Percentiles rank a stretch among this genome's conserved stretches.
Evolutionary conservation across 2,888 invertebrate species (phyloP).

Genomic region (Seira ritae): DNA sequence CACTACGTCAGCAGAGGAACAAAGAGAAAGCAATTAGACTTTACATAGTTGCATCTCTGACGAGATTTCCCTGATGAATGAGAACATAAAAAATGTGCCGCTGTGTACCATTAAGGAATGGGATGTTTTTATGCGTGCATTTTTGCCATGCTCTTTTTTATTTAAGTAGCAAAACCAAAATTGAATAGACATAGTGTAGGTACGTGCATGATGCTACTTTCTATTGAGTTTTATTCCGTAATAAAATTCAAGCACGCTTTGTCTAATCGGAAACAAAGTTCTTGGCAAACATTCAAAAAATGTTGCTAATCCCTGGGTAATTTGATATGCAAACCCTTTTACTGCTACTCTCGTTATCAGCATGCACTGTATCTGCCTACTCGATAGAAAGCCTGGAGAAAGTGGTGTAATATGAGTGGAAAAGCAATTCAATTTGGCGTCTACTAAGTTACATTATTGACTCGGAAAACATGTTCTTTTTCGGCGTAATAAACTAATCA

Average conservation of each 20-base stretch:
- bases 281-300: slow-evolving; percentile 7
- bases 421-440: not conserved
- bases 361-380: not conserved
- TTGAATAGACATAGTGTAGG: not conserved
- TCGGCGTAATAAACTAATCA: not conserved
- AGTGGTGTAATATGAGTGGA: not conserved
- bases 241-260: not conserved
- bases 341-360: not conserved
- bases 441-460: not conserved
- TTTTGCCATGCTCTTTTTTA: not conserved
- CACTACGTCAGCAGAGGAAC: too few relatives aligned
- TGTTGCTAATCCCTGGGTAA: not conserved
- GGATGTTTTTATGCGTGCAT: not conserved
- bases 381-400: too few relatives aligned
- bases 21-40: not conserved
- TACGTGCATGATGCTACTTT: not conserved
- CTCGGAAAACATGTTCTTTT: not conserved
- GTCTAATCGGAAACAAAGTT: slow-evolving; percentile 7
- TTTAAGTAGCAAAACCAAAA: too few relatives aligned
- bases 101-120: not conserved
- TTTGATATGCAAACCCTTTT: not conserved
- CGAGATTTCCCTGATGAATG: not conserved
- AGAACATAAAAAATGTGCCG: too few relatives aligned
- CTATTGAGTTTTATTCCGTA: not conserved
- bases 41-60: not conserved